Evolutionary conservation across 2,888 invertebrate species (phyloP), one percentile per base, ranked within the genome.

Genomic region (Hypsopygia costalis): DNA sequence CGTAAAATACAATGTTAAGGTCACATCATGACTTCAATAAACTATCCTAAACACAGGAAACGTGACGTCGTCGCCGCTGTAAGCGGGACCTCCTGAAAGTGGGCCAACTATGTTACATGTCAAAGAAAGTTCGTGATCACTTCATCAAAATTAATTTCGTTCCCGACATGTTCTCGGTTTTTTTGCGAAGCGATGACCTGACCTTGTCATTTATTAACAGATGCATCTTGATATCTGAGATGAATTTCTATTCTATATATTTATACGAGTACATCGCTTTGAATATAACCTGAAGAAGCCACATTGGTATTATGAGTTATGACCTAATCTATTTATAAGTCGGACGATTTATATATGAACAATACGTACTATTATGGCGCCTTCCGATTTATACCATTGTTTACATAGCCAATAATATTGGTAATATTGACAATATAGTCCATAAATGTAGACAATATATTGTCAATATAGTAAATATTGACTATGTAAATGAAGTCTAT

Each of bases 1-100:
- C 83, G 82, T 82, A 85, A 81, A 85, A 80, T 77, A 86, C 81
- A 85, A 86, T 81, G 86, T 86, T 83, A 83, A 85, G 87, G 86
- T 86, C 86, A 81, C 76, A 86, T 81, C 86, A 86, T 86, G 85
- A 81, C 87, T 86, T 85, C 86, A 81, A 87, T 87, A 87, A 87
- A 86, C 82, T 76, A 86, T 81, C 73, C 77, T 60, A 66, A 83
- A 86, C 85, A 85, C 73, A 65, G 74, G 68, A 82, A 86, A 82
- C 86, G 86, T 88, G 86, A 85, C 76, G 75, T 80, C 63, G 71
- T 62, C 74, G 75, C 70, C 70, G 75, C 64, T 70, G 76, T 71
- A 71, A 73, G 71, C 68, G 58, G 74, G 75, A 77, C 70, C 77
- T 62, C 72, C 76, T 68, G 73, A 80, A 86, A 83, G 79, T 87